phyloP scores from a whole-genome alignment of 1,140 invertebrate genomes.

The Sycophila sp. region DNA sequence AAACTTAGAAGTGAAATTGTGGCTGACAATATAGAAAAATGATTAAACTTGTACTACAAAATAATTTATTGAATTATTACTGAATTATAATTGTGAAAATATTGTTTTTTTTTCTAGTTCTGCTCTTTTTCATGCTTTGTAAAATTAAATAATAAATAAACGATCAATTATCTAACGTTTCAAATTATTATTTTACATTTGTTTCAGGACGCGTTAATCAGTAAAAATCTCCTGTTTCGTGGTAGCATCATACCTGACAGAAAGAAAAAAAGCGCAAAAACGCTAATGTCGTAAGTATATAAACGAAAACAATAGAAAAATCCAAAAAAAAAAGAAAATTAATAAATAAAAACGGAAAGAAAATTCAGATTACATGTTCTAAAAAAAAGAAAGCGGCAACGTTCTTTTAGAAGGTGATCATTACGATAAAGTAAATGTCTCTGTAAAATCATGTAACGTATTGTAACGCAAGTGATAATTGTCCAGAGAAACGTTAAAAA shows the following conservation, averaged over 20 bases:
- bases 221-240: constrained; percentile 51
- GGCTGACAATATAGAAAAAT: no score
- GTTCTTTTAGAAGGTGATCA: constrained; percentile 20
- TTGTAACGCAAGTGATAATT: constrained; percentile 19
- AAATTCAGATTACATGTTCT: constrained; percentile 16
- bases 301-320: constrained; percentile 35
- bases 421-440: constrained; percentile 23
- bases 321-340: constrained; percentile 35
- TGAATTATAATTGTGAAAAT: no score
- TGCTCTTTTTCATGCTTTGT: not conserved
- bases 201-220: constrained; percentile 63
- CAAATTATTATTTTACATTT: constrained; percentile 42
- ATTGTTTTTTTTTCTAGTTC: constrained; percentile 9
- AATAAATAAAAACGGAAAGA: constrained; percentile 23
- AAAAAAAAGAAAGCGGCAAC: constrained; percentile 1
- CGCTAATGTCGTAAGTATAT: constrained; percentile 43
- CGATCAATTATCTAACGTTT: no score
- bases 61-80: no score
- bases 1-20: no score
- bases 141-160: not conserved
- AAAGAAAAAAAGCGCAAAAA: constrained; percentile 42
- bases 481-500: constrained; percentile 12
- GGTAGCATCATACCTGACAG: constrained; percentile 54
- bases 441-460: constrained; percentile 27
- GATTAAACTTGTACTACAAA: no score